phyloP scores from a whole-genome alignment of 2,113 vertebrate genomes.

The Leucopsar rothschildi region DNA sequence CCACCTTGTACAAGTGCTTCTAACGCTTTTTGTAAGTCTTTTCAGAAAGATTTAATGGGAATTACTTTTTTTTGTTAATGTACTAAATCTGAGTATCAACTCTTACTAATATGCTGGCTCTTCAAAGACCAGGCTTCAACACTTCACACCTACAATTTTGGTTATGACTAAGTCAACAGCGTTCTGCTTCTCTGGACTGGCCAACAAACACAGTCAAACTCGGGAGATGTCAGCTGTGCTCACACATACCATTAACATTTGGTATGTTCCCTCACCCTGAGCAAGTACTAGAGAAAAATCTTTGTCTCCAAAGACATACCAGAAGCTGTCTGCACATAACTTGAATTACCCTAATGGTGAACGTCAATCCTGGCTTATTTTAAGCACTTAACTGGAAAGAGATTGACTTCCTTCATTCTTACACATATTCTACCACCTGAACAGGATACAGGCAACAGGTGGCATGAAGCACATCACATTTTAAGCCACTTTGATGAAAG shows the following conservation, averaged over 20 bases:
- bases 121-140: neutral
- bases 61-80: neutral
- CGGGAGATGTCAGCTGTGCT: neutral
- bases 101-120: rapidly evolving
- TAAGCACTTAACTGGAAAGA: neutral
- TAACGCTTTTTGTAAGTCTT: neutral
- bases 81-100: neutral
- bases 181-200: neutral
- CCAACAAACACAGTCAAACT: neutral
- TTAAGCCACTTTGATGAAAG: neutral
- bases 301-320: neutral
- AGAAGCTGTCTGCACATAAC: neutral
- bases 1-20: neutral
- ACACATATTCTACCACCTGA: neutral
- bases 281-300: neutral
- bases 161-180: neutral
- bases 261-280: neutral
- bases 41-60: neutral
- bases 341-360: neutral
- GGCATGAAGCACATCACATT: neutral
- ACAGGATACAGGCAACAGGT: neutral
- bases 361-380: neutral
- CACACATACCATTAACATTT: neutral
- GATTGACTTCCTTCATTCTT: neutral
- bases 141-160: neutral